Base-by-base conservation (phyloP, 2,888 invertebrate species). In the Ectobius pallidus region DNA sequence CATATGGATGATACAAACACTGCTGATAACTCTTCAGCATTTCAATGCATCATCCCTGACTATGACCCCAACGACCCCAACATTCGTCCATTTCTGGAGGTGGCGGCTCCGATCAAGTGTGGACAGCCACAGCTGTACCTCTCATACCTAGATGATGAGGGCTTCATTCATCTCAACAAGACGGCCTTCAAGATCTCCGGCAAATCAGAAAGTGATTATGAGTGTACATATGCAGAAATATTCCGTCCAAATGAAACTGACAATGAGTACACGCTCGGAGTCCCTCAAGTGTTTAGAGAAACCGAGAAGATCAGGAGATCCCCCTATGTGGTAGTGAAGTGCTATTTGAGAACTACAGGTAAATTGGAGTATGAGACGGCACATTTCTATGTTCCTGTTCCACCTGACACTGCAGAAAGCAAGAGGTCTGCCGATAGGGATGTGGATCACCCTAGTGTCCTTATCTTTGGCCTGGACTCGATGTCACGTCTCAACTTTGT, bases 391-490 rank as follows among this genome's bases (percentile, higher is more conserved):
- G 77, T 76, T 14, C 62, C 62, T n/a, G 44, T 44, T 32, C 69
- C 67, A 18, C 30, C 58, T 7, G 27, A 49, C 0, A 49, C 61
- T 27, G n/a, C 34, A 14, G 14, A 16, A 16, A 25, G 27, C n/a
- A 25, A 30, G n/a, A 34, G 49, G 18, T 16, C 16, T 4, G 63
- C 73, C 20, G 71, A 76, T 32, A 32, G 14, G 30, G 76, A 78
- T 73, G 68, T 77, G 58, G 71, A 49, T 22, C 69, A 20, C 1
- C 74, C 75, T 1, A 82, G 82, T 69, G 80, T 84, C 1, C 75
- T 82, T 9, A 80, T 84, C 77, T 77, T 84, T 20, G 84, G 83
- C 1, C 78, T 83, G 27, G 83, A 84, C 75, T 83, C 83, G 0
- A 79, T 83, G 73, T 84, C 83, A 1, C 76, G 83, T 9, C 78